Percentiles rank a stretch among this genome's conserved stretches.
phyloP scores from a whole-genome alignment of 2,797 vertebrate genomes.

The Lepilemur septentrionalis region DNA sequence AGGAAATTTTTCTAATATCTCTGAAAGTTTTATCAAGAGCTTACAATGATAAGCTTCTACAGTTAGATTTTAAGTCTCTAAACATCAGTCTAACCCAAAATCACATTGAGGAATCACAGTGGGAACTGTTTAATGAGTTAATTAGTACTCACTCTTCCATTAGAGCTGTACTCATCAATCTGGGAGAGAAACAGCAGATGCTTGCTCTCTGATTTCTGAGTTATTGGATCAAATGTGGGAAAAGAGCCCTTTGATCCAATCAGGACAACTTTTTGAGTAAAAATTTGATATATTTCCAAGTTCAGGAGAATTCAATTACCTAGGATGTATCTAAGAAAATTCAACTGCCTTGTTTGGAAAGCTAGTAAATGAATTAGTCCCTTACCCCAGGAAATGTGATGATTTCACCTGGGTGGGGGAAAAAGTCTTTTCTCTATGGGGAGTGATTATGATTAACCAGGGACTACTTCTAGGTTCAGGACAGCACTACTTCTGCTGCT shows the following conservation, averaged over 20 bases:
- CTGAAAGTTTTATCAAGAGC: neutral
- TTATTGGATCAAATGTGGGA: no score
- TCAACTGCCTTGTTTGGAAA: neutral
- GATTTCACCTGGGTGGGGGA: neutral
- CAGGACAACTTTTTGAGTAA: neutral
- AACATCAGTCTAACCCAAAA: slow-evolving; percentile 55
- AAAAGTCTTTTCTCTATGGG: neutral
- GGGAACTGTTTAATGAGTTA: slow-evolving; percentile 67
- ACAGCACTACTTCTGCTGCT: neutral
- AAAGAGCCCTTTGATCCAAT: neutral
- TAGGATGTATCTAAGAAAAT: neutral
- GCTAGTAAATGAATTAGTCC: neutral
- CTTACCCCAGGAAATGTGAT: neutral
- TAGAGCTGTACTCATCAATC: slow-evolving; percentile 55
- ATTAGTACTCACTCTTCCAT: slow-evolving; percentile 61
- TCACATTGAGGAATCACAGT: slow-evolving; percentile 56
- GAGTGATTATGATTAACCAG: neutral
- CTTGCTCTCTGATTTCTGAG: slow-evolving; percentile 2
- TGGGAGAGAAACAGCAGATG: slow-evolving; percentile 55
- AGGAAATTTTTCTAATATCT: neutral
- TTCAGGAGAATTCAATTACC: neutral
- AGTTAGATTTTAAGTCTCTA: slow-evolving; percentile 49
- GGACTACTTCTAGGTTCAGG: neutral
- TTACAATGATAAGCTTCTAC: slow-evolving; percentile 38
- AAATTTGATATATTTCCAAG: neutral